phyloP scores from a whole-genome alignment of 2,888 invertebrate species.

The Archips xylosteana region DNA sequence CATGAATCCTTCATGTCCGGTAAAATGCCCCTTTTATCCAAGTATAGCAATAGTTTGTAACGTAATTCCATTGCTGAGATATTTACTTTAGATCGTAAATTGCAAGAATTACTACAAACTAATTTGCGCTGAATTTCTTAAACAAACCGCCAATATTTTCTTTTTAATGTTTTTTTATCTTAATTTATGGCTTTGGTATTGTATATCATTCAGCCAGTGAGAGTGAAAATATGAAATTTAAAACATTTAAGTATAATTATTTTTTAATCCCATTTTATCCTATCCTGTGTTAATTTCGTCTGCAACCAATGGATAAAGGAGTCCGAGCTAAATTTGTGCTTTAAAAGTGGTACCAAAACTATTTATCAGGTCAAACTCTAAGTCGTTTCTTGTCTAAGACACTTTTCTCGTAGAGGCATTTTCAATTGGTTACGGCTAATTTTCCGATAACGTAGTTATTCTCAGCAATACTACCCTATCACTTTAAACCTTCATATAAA shows the following conservation, averaged over 20 bases:
- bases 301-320: no score
- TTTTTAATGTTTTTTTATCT: not conserved
- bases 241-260: no score
- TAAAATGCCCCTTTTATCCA: constrained; percentile 67
- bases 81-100: not conserved
- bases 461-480: not conserved
- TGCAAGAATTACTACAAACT: not conserved
- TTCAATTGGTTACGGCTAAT: no score
- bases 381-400: no score
- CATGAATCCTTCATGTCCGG: constrained; percentile 62
- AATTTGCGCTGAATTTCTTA: not conserved
- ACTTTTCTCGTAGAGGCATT: no score
- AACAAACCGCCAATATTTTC: not conserved
- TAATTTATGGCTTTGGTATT: not conserved
- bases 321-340: no score
- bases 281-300: no score
- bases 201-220: constrained; percentile 2
- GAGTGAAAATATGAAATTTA: not conserved
- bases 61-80: constrained; percentile 59
- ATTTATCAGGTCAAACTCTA: no score
- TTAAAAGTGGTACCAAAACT: no score
- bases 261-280: no score
- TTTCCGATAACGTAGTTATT: no score
- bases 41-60: constrained; percentile 69
- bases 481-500: not conserved